A percentile compares a stretch with the other conserved stretches of the same genome.
These are phyloP conservation scores for Conopomorpha cramerella DNA, from an alignment of 1,140 invertebrate species.

Conservation along the genomic window DNA sequence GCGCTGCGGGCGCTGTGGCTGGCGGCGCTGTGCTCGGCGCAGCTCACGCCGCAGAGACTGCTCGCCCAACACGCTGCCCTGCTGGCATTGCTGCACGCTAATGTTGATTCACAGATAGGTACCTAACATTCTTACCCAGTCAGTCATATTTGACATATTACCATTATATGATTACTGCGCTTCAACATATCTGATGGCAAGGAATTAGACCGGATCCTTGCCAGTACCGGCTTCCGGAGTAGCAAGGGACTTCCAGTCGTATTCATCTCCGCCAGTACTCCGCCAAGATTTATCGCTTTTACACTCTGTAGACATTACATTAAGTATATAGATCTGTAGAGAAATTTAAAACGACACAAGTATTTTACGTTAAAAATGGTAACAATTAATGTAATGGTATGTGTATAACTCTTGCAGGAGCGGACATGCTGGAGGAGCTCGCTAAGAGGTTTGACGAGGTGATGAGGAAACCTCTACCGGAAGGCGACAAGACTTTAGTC, in stretches of 20 bases:
- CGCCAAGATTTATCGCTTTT: background rate
- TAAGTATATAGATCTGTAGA: too few relatives aligned
- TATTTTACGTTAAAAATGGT: too few relatives aligned
- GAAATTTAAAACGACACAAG: too few relatives aligned
- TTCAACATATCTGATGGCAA: too few relatives aligned
- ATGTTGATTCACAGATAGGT: conserved; percentile 89
- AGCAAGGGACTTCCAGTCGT: background rate
- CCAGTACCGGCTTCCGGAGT: background rate
- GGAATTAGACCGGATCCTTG: too few relatives aligned
- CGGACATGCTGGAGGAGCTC: conserved; percentile 75
- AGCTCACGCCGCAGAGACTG: conserved; percentile 66
- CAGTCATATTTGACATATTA: too few relatives aligned
- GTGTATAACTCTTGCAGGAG: conserved; percentile 61
- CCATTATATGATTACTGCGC: too few relatives aligned
- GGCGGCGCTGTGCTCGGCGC: conserved; percentile 67
- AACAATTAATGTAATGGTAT: too few relatives aligned
- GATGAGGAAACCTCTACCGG: conserved; percentile 37
- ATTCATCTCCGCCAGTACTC: background rate
- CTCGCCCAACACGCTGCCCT: conserved; percentile 84
- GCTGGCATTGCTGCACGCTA: conserved; percentile 84
- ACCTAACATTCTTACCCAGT: too few relatives aligned
- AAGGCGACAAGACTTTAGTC: conserved; percentile 83
- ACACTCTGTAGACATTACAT: background rate
- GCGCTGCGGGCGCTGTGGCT: conserved; percentile 71
- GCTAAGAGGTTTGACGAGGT: conserved; percentile 70